Evolutionary conservation across 2,113 vertebrate genomes (phyloP).

Genomic region (Scophthalmus maximus): DNA sequence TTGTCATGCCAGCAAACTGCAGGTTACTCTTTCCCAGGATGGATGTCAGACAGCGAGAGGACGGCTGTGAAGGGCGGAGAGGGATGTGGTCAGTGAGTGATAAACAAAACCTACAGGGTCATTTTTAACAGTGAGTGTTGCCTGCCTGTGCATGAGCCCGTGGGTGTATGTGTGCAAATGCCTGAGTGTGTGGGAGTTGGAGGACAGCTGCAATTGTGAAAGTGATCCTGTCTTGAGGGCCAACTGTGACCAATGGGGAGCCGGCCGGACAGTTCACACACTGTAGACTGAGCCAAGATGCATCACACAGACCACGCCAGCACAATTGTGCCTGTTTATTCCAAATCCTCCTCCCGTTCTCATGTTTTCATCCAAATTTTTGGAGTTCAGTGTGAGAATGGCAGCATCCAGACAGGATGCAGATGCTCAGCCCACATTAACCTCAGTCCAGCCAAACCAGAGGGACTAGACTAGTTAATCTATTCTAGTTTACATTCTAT

Average conservation of each 20-base stretch:
- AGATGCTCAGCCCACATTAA: conserved; percentile 38
- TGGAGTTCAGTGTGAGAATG: conserved; percentile 40
- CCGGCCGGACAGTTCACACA: conserved; percentile 48
- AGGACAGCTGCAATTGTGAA: conserved; percentile 80
- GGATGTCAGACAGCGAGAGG: conserved; percentile 89
- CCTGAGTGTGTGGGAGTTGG: conserved; percentile 60
- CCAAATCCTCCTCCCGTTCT: conserved; percentile 40
- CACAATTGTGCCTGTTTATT: conserved; percentile 32
- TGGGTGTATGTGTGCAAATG: conserved; percentile 61
- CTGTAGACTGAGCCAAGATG: conserved; percentile 40
- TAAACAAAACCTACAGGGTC: conserved; percentile 20
- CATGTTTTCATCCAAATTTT: conserved; percentile 47
- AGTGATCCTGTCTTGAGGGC: conserved; percentile 68
- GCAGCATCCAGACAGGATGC: conserved; percentile 28
- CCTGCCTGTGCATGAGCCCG: conserved; percentile 22
- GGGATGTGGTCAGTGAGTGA: neutral
- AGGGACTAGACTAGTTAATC: conserved; percentile 27
- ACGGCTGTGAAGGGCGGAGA: conserved; percentile 82
- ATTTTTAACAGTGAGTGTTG: neutral
- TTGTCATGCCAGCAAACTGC: conserved; percentile 97
- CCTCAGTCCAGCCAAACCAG: conserved; percentile 48
- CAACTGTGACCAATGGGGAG: conserved; percentile 67
- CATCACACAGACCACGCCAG: conserved; percentile 35
- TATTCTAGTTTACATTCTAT: conserved; percentile 60
- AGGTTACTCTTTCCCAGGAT: conserved; percentile 98